These are phyloP conservation scores for Brotula barbata DNA, from an alignment of 2,797 vertebrate genomes.

Conservation along the genomic window DNA sequence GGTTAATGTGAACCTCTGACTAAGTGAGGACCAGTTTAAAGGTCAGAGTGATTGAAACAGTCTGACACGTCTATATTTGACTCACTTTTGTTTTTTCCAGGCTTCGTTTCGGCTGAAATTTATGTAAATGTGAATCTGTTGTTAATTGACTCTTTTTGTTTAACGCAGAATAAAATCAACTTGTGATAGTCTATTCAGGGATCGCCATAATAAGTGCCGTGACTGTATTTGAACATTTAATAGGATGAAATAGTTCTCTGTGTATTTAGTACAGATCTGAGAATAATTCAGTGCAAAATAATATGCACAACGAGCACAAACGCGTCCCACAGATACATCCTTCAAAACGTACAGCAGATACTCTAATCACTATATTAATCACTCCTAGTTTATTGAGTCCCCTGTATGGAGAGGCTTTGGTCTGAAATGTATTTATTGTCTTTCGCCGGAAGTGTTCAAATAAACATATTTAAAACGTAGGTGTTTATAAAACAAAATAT, in stretches of 20 bases:
- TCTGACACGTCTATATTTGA: slow-evolving; percentile 21
- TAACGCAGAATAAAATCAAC: background rate
- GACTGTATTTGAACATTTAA: too few relatives aligned
- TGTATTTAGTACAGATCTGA: too few relatives aligned
- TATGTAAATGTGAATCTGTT: slow-evolving; percentile 2
- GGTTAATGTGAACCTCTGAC: slow-evolving; percentile 63
- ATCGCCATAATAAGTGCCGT: too few relatives aligned
- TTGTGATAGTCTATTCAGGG: background rate
- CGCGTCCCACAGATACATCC: background rate
- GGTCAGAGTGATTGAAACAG: slow-evolving; percentile 58
- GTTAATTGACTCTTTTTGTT: background rate
- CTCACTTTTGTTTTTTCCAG: slow-evolving; percentile 27
- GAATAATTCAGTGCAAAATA: background rate
- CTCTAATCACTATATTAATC: too few relatives aligned
- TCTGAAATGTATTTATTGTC: too few relatives aligned
- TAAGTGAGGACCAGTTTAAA: slow-evolving; percentile 64
- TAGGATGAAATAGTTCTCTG: too few relatives aligned
- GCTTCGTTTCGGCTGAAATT: slow-evolving; percentile 15
- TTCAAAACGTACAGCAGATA: background rate
- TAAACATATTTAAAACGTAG: too few relatives aligned
- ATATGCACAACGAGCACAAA: background rate
- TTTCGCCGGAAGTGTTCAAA: too few relatives aligned
- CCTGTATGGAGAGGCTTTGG: too few relatives aligned
- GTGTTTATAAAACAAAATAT: too few relatives aligned
- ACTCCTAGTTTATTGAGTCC: too few relatives aligned